Evolutionary conservation across 2,113 vertebrate species (phyloP).

Genomic region (Anolis sagrei): DNA sequence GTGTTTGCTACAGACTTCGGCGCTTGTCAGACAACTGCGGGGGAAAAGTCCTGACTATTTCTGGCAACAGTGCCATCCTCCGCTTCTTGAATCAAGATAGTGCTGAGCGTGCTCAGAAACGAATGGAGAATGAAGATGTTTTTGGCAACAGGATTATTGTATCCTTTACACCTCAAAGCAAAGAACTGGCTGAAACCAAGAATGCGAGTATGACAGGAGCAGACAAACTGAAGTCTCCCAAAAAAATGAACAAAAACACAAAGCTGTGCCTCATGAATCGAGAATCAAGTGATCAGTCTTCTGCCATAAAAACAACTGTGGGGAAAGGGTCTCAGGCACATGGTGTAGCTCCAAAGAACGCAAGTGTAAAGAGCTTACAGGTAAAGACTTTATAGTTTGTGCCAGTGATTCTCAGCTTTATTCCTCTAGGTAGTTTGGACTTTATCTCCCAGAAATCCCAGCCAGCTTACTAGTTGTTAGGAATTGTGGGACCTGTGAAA

Average conservation of each 20-base stretch:
- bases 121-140: conserved; percentile 98
- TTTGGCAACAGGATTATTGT: conserved; percentile 92
- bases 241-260: conserved; percentile 84
- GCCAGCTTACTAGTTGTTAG: no score
- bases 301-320: conserved; percentile 79
- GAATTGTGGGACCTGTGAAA: no score
- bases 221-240: conserved; percentile 91
- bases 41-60: conserved; percentile 93
- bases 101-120: conserved; percentile 91
- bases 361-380: conserved; percentile 90
- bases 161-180: conserved; percentile 86
- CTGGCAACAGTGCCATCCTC: conserved; percentile 88
- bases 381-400: conserved; percentile 58
- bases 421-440: no score
- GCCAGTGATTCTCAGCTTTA: no score
- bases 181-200: conserved; percentile 77
- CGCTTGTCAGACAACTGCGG: conserved; percentile 97
- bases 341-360: conserved; percentile 78
- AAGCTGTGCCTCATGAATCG: conserved; percentile 82
- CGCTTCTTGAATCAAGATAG: conserved; percentile 91
- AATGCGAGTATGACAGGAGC: conserved; percentile 70
- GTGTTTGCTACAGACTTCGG: conserved; percentile 90
- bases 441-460: no score
- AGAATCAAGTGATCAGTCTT: conserved; percentile 82
- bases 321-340: conserved; percentile 80